Base-by-base conservation (phyloP, 1,140 invertebrate species). In the Drosophila subobscura region DNA sequence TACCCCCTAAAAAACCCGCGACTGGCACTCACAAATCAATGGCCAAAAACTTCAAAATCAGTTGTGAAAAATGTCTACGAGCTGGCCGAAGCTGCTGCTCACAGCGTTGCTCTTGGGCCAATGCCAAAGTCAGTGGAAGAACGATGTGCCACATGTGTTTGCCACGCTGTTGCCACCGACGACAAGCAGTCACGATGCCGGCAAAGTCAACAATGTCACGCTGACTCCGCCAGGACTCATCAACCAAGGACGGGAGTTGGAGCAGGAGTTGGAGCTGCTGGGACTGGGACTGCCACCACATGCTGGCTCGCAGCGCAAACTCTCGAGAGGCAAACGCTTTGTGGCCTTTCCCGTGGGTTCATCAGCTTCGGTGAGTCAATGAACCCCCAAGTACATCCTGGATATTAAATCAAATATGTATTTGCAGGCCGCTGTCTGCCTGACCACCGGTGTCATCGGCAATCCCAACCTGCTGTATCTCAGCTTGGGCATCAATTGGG, bases 401-500 rank as follows among this genome's bases (percentile, higher is more conserved):
- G 25, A 37, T 42, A 44, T 52, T 73, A 27, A 80, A 77, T 57
- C 56, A 55, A 41, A 49, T 44, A 49, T 75, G 27, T 46, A 41
- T 41, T 47, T 52, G 37, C 52, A 91, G 90, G 78, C 72, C 7
- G 79, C 90, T 22, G 46, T 91, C 45, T 92, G 91, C 53, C 58
- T 88, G 66, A 92, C 90, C 57, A 79, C 89, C 45, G 91, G 91
- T 60, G 79, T 84, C 20, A 52, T 91, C 51, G 91, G 91, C 51
- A 91, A 92, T 75, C 91, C 91, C 40, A 57, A 91, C 53, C 63
- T 72, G 2, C 60, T 89, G 56, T 91, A 86, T 53, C 63, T 91
- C 6, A 92, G 90, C 70, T 63, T 91, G 59, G 91, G 89, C 42
- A 50, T 92, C 41, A 96, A 96, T 91, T 96, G 95, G 95, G 95